Evolutionary conservation across 1,140 invertebrate species (phyloP), one percentile per base, ranked within the genome.

Genomic region (Cataglyphis hispanica): DNA sequence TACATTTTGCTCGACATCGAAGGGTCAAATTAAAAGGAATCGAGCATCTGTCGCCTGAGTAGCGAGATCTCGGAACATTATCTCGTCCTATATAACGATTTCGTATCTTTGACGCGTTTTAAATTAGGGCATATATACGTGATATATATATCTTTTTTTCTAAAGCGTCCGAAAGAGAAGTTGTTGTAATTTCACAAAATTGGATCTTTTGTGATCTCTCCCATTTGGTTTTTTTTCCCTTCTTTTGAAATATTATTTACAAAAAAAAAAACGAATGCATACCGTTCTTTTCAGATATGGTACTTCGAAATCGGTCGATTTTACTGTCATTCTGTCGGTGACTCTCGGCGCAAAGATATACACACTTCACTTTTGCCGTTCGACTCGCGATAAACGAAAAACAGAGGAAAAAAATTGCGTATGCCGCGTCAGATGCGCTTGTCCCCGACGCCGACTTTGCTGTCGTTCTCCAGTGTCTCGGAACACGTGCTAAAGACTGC

Each of bases 401-500:
- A 66, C 1, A 46, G 3, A 46, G 10, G 11, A 46, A 46, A 46
- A 46, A 46, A 46, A 56, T 22, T n/a, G 25, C 46, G 16, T 0
- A 6, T 0, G 5, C 25, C 27, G 11, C 11, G 46, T 53, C 37
- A 27, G 7, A 70, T 5, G n/a, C 31, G 46, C 63, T 66, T 25
- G 16, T 27, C 43, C n/a, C 4, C 2, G 16, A 25, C n/a, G 46
- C 13, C 19, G 31, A 37, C 11, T 37, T 67, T 37, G 16, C 1
- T 74, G 19, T 27, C 70, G 66, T 63, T 31, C 83, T 77, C 19
- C 64, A 74, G 34, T 66, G 61, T 66, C 61, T 81, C 53, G 72
- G 56, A 88, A 84, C 91, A 92, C 87, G 90, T 92, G 91, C 85
- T 53, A 80, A 86, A 92, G 87, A 91, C 88, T 91, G 86, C n/a